These are phyloP conservation scores for Tetrao urogallus DNA, from an alignment of 2,113 vertebrate genomes.

Conservation along the genomic window DNA sequence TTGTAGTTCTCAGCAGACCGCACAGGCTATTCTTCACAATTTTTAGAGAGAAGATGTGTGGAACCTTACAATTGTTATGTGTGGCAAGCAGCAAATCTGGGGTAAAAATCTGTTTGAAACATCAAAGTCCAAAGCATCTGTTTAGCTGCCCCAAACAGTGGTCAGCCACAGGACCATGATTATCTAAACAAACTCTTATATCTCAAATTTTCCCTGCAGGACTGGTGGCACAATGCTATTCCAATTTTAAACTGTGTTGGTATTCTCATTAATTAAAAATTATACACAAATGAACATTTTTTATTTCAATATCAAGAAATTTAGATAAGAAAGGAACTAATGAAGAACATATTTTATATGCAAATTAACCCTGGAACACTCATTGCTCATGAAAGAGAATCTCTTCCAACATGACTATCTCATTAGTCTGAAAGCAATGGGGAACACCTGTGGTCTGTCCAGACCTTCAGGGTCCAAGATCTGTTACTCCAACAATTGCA, in stretches of 20 bases:
- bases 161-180: fast-evolving
- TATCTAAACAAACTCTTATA: not conserved
- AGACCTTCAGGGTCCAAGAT: not conserved
- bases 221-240: not conserved
- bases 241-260: not conserved
- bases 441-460: not conserved
- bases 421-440: not conserved
- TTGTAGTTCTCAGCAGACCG: not conserved
- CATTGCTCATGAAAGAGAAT: not conserved
- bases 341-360: not conserved
- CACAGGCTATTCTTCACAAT: not conserved
- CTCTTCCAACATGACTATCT: not conserved
- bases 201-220: not conserved
- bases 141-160: not conserved
- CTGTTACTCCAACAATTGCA: not conserved
- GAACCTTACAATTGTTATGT: not conserved
- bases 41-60: not conserved
- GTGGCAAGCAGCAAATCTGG: not conserved
- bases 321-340: not conserved
- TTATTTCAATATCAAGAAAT: not conserved
- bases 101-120: not conserved
- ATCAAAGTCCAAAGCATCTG: not conserved
- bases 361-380: not conserved
- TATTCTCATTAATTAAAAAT: not conserved
- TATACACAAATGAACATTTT: not conserved